These are phyloP conservation scores for Euwallacea similis DNA, from an alignment of 1,140 invertebrate species.

Conservation along the genomic window DNA sequence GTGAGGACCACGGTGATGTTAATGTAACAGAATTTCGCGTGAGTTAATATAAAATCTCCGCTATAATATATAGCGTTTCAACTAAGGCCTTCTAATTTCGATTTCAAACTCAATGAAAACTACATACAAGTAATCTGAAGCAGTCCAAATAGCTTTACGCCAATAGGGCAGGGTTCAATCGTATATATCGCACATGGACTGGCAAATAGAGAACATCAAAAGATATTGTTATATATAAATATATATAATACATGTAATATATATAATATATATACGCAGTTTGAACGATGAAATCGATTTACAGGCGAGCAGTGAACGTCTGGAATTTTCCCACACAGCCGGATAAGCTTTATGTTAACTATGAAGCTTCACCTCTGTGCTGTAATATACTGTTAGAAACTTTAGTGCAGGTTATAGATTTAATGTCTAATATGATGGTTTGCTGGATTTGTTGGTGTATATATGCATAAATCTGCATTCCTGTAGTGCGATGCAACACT, in stretches of 20 bases:
- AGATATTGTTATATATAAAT: conserved; percentile 1
- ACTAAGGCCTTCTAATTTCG: too few relatives aligned
- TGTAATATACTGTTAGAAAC: conserved; percentile 1
- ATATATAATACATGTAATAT: too few relatives aligned
- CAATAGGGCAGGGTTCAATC: too few relatives aligned
- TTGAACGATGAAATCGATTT: not conserved
- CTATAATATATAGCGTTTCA: too few relatives aligned
- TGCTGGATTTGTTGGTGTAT: not conserved
- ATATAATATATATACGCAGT: not conserved
- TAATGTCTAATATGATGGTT: not conserved
- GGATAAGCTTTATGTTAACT: conserved; percentile 1
- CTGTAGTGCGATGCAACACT: too few relatives aligned
- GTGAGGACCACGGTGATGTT: too few relatives aligned
- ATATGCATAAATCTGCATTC: too few relatives aligned
- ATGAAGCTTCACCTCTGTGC: not conserved
- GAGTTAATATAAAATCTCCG: too few relatives aligned
- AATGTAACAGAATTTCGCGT: too few relatives aligned
- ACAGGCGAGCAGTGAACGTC: not conserved
- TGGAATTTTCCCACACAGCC: conserved; percentile 4
- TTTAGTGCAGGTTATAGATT: not conserved
- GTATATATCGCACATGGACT: not conserved
- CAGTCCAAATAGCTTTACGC: too few relatives aligned
- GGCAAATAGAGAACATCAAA: conserved; percentile 6
- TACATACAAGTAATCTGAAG: too few relatives aligned
- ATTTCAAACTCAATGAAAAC: too few relatives aligned